These are phyloP conservation scores for Halocaridina rubra DNA, from an alignment of 2,888 invertebrate species.

Conservation along the genomic window DNA sequence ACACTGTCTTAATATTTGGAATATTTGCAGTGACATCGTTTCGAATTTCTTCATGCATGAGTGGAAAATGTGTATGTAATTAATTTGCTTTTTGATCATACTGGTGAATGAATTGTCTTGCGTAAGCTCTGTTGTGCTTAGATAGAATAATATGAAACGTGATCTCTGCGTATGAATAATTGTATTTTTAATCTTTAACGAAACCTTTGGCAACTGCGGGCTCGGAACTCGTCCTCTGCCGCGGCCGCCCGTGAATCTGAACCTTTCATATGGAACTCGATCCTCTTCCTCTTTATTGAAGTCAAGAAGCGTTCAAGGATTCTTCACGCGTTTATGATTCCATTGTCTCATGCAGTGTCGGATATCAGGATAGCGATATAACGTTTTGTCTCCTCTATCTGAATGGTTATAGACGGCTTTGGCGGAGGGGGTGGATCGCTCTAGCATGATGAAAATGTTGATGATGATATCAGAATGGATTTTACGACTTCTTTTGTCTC, in stretches of 20 bases:
- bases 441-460: too few relatives aligned
- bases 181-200: too few relatives aligned
- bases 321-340: constrained; percentile 47
- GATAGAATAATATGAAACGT: not conserved
- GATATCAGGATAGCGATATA: constrained; percentile 47
- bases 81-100: too few relatives aligned
- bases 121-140: too few relatives aligned
- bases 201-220: constrained; percentile 34
- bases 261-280: constrained; percentile 53
- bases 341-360: constrained; percentile 40
- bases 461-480: too few relatives aligned
- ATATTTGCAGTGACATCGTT: too few relatives aligned
- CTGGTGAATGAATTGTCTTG: too few relatives aligned
- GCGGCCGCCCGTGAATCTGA: constrained; percentile 38
- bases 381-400: constrained; percentile 29
- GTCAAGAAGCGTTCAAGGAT: constrained; percentile 56
- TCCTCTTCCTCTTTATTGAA: constrained; percentile 58
- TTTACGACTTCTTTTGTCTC: too few relatives aligned
- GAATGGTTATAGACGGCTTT: constrained; percentile 44
- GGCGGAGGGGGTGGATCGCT: not conserved
- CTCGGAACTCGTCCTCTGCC: constrained; percentile 24
- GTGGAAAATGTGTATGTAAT: too few relatives aligned
- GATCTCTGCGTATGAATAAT: not conserved
- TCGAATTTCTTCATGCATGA: not conserved
- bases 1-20: constrained; percentile 9